These are phyloP conservation scores for Pristionchus maxplancki DNA, from an alignment of 2,888 invertebrate species.

Conservation along the genomic window DNA sequence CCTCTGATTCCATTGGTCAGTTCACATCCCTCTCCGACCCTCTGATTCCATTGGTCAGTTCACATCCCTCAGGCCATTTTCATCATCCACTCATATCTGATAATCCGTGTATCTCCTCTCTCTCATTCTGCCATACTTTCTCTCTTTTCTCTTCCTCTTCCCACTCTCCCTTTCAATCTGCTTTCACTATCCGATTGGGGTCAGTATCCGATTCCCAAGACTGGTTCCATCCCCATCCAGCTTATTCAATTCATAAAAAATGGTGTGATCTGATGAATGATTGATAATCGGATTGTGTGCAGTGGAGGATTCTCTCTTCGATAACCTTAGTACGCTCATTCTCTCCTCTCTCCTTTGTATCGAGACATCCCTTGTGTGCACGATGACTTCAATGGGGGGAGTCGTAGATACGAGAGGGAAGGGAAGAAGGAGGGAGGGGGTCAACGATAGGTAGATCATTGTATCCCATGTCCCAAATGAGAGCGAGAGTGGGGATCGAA, in stretches of 20 bases:
- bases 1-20: conserved; percentile 37
- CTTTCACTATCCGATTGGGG: conserved; percentile 48
- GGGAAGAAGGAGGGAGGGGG: background rate
- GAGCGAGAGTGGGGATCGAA: conserved; percentile 6
- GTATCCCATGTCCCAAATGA: background rate
- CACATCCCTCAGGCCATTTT: background rate
- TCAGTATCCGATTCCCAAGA: conserved; percentile 44
- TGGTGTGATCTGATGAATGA: background rate
- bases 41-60: conserved; percentile 37
- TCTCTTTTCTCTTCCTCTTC: conserved; percentile 28
- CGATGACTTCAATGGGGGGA: conserved; percentile 9
- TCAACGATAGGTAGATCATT: conserved; percentile 11
- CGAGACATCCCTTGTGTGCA: background rate
- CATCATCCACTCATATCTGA: background rate
- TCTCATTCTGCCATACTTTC: conserved; percentile 41
- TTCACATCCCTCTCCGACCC: background rate
- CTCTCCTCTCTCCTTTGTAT: background rate
- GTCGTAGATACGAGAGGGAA: background rate
- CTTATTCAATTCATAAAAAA: conserved; percentile 30
- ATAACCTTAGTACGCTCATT: conserved; percentile 35
- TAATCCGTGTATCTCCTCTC: conserved; percentile 8
- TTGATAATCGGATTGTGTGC: too few relatives aligned
- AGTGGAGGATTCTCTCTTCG: background rate
- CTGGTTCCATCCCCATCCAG: background rate
- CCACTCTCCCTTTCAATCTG: conserved; percentile 35